Evolutionary conservation across 2,113 vertebrate genomes (phyloP).

Genomic region (Thinocorus orbignyianus): DNA sequence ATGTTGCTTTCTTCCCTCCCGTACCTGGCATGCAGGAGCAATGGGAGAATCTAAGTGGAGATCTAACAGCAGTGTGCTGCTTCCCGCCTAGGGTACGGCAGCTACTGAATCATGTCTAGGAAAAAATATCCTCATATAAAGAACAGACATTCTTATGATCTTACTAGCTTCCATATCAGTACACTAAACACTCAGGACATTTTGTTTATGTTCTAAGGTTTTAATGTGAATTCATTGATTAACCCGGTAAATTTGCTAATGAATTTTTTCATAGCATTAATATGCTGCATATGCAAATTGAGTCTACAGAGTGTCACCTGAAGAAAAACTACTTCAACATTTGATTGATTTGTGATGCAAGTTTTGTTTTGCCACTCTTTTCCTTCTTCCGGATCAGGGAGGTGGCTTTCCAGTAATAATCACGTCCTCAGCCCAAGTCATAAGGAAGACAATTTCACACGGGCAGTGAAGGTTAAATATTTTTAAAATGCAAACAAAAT

Average conservation of each 20-base stretch:
- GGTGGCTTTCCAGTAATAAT: constrained; percentile 49
- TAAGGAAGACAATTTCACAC: background rate
- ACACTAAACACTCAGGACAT: background rate
- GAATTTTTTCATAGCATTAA: constrained; percentile 28
- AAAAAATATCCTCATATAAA: background rate
- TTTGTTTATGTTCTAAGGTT: background rate
- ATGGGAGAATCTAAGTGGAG: background rate
- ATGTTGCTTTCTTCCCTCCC: accelerated
- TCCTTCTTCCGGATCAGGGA: constrained; percentile 1
- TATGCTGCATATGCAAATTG: background rate
- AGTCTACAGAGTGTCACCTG: background rate
- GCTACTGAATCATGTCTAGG: background rate
- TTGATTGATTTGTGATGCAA: background rate
- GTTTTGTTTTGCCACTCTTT: constrained; percentile 1
- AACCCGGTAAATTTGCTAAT: background rate
- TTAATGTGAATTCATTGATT: constrained; percentile 14
- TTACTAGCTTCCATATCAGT: background rate
- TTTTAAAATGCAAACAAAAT: constrained; percentile 73
- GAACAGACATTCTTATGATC: background rate
- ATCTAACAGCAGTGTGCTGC: background rate
- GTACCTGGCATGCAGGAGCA: accelerated
- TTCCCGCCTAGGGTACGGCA: background rate
- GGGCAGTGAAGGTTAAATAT: constrained; percentile 69
- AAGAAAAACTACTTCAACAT: background rate
- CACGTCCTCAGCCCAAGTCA: background rate